phyloP scores from a whole-genome alignment of 2,113 vertebrate species.

The Tympanuchus pallidicinctus region DNA sequence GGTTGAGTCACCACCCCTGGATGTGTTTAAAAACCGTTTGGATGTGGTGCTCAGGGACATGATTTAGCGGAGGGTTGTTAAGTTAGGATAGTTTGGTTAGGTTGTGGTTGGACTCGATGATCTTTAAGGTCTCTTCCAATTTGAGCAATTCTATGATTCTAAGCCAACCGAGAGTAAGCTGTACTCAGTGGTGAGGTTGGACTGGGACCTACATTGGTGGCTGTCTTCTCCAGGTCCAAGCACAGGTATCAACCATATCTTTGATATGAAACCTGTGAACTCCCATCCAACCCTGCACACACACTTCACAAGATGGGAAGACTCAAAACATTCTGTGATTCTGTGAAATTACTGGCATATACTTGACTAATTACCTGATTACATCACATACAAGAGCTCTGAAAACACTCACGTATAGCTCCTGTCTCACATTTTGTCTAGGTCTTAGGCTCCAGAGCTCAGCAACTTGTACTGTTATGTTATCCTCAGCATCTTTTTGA shows the following conservation, averaged over 20 bases:
- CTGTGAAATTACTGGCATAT: not conserved
- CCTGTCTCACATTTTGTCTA: not conserved
- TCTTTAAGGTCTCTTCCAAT: too few species aligned
- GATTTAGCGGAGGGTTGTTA: too few species aligned
- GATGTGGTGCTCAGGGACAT: too few species aligned
- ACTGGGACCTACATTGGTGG: not conserved
- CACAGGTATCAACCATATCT: not conserved
- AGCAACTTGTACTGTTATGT: fast-evolving
- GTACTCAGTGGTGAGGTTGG: not conserved
- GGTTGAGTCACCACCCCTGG: too few species aligned
- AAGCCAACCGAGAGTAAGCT: not conserved
- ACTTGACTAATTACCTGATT: too few species aligned
- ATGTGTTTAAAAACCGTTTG: too few species aligned
- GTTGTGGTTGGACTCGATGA: too few species aligned
- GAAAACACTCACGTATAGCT: not conserved
- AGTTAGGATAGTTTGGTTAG: too few species aligned
- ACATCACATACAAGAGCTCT: not conserved
- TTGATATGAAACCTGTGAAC: too few species aligned
- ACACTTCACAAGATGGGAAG: not conserved
- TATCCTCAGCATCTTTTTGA: not conserved
- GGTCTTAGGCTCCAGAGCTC: not conserved
- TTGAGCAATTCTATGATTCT: too few species aligned
- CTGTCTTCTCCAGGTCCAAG: not conserved
- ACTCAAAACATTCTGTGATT: not conserved
- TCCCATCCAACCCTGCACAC: not conserved